Percentiles rank a stretch among this genome's conserved stretches.
phyloP scores from a whole-genome alignment of 2,113 vertebrate species.

The Microtus richardsoni region DNA sequence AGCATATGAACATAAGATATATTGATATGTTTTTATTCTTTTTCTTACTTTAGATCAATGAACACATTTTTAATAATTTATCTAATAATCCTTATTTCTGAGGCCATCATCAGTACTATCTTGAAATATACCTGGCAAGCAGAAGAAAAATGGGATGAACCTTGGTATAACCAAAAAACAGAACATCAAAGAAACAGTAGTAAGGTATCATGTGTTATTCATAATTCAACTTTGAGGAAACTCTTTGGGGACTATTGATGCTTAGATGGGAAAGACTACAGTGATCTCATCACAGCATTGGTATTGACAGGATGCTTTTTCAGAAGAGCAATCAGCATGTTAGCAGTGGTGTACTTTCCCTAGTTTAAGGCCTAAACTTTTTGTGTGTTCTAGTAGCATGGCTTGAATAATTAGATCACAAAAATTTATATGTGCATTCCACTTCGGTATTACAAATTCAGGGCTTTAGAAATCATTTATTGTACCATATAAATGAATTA shows the following conservation, averaged over 20 bases:
- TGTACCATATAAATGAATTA: constrained; percentile 39
- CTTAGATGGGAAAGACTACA: not conserved
- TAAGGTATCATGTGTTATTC: constrained; percentile 86
- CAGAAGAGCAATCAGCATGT: not conserved
- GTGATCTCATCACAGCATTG: not conserved
- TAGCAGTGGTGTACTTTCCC: not conserved
- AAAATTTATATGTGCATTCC: constrained; percentile 38
- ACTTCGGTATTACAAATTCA: constrained; percentile 19
- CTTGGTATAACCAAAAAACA: constrained; percentile 97
- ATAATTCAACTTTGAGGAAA: constrained; percentile 21
- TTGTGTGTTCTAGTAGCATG: not conserved
- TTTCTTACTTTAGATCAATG: constrained; percentile 93
- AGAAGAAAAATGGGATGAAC: constrained; percentile 95
- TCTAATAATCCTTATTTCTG: constrained; percentile 95
- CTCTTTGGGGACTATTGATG: not conserved
- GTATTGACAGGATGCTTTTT: not conserved
- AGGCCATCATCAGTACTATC: constrained; percentile 97
- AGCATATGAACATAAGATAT: constrained; percentile 37
- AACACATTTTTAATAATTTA: constrained; percentile 99
- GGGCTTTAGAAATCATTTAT: not conserved
- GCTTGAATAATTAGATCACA: constrained; percentile 46
- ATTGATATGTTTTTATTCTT: constrained; percentile 31
- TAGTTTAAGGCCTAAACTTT: not conserved
- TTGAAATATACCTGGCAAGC: constrained; percentile 97
- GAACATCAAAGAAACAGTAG: constrained; percentile 97